Percentiles rank a stretch among this genome's conserved stretches.
Evolutionary conservation across 2,797 vertebrate species (phyloP).

Genomic region (Phrynocephalus forsythii): DNA sequence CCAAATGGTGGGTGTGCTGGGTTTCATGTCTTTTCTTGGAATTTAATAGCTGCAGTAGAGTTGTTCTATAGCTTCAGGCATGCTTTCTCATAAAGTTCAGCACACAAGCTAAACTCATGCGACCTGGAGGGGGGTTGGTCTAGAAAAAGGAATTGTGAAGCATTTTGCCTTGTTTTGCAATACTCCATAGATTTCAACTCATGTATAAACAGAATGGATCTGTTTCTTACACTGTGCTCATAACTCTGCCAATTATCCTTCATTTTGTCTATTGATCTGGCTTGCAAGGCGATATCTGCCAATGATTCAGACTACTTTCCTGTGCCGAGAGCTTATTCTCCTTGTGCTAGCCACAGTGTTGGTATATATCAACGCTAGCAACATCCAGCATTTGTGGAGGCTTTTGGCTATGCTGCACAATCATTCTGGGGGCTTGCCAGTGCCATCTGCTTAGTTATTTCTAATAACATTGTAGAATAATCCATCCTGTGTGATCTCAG

Average conservation of each 20-base stretch:
- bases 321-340: background rate
- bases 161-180: background rate
- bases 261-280: conserved; percentile 12
- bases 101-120: background rate
- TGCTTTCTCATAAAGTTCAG: conserved; percentile 7
- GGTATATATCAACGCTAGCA: background rate
- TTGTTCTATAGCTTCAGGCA: background rate
- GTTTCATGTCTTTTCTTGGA: background rate
- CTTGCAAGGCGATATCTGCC: background rate
- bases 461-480: conserved; percentile 16
- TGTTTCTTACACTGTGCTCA: background rate
- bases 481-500: background rate
- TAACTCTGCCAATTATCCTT: background rate
- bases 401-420: background rate
- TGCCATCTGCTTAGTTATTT: conserved; percentile 27
- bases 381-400: conserved; percentile 4
- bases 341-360: background rate
- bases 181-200: background rate
- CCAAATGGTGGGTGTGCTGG: background rate
- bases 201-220: conserved; percentile 2
- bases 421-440: background rate
- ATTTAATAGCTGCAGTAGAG: background rate
- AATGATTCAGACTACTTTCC: conserved; percentile 17
- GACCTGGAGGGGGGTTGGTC: background rate
- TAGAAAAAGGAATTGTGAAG: background rate